Evolutionary conservation across 2,113 vertebrate genomes (phyloP).

Genomic region (Seriola rivoliana): DNA sequence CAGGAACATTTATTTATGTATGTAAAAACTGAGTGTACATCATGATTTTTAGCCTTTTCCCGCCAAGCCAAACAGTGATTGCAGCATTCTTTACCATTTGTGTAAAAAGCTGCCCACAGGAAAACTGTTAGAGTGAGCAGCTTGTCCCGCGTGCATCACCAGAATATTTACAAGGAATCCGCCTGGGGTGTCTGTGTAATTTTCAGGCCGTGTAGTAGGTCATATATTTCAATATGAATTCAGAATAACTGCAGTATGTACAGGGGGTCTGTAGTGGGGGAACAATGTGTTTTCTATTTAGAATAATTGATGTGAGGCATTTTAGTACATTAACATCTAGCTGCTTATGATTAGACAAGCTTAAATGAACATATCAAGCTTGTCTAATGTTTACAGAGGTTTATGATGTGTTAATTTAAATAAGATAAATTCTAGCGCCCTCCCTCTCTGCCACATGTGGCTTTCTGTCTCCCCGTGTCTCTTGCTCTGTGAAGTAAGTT

Average conservation of each 20-base stretch:
- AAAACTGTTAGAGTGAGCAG: conserved; percentile 41
- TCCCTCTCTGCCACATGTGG: conserved; percentile 31
- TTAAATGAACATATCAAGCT: conserved; percentile 55
- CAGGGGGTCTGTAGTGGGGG: conserved; percentile 10
- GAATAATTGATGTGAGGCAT: conserved; percentile 47
- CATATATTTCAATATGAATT: conserved; percentile 64
- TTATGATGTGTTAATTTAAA: conserved; percentile 51
- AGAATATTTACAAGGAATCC: conserved; percentile 63
- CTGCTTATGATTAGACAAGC: conserved; percentile 48
- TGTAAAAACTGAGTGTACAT: conserved; percentile 48
- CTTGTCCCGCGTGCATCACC: conserved; percentile 42
- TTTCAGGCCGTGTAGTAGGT: conserved; percentile 44
- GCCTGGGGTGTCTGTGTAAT: conserved; percentile 55
- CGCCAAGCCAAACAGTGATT: conserved; percentile 53
- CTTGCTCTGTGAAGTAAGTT: conserved; percentile 34
- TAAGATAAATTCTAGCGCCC: conserved; percentile 39
- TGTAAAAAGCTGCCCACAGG: conserved; percentile 48
- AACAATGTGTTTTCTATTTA: conserved; percentile 65
- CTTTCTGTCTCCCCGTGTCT: conserved; percentile 16
- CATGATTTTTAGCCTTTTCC: conserved; percentile 52
- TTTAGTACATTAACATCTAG: conserved; percentile 43
- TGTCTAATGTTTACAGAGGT: conserved; percentile 39
- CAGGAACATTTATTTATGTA: conserved; percentile 48
- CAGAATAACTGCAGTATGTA: conserved; percentile 52
- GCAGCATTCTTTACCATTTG: conserved; percentile 57